Evolutionary conservation across 2,113 vertebrate genomes (phyloP).

Genomic region (Cyphomyrus plagiostoma): DNA sequence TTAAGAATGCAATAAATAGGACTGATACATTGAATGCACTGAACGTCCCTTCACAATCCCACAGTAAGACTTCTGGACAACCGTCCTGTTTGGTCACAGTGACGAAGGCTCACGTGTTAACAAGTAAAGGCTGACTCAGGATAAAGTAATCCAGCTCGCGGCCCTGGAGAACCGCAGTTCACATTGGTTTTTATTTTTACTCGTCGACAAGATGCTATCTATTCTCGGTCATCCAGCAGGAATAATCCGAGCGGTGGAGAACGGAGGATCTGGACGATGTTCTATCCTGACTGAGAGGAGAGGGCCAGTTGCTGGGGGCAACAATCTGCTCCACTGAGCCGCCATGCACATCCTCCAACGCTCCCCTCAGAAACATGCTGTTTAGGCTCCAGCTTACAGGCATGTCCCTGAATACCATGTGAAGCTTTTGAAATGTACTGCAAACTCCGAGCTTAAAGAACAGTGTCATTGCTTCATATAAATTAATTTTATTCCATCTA

Average conservation of each 20-base stretch:
- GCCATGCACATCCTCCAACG: neutral
- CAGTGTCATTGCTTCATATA: no score
- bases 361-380: neutral
- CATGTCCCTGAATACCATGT: neutral
- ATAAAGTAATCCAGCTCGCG: slow-evolving; percentile 38
- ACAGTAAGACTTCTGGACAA: neutral
- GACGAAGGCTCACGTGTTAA: slow-evolving; percentile 50
- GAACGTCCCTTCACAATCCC: neutral
- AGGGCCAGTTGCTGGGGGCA: slow-evolving; percentile 17
- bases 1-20: neutral
- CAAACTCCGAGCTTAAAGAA: no score
- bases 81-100: slow-evolving; percentile 35
- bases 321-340: slow-evolving; percentile 24
- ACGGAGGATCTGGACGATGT: slow-evolving; percentile 28
- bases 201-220: slow-evolving; percentile 47
- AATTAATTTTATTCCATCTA: no score
- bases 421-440: neutral
- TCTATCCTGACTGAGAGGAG: slow-evolving; percentile 8
- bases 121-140: slow-evolving; percentile 33
- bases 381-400: neutral
- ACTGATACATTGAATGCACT: neutral
- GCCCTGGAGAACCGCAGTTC: slow-evolving; percentile 15
- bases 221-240: slow-evolving; percentile 21
- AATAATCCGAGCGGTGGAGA: slow-evolving; percentile 6
- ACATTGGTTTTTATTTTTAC: slow-evolving; percentile 15